phyloP scores from a whole-genome alignment of 2,888 invertebrate genomes.

The Pristionchus fissidentatus region DNA sequence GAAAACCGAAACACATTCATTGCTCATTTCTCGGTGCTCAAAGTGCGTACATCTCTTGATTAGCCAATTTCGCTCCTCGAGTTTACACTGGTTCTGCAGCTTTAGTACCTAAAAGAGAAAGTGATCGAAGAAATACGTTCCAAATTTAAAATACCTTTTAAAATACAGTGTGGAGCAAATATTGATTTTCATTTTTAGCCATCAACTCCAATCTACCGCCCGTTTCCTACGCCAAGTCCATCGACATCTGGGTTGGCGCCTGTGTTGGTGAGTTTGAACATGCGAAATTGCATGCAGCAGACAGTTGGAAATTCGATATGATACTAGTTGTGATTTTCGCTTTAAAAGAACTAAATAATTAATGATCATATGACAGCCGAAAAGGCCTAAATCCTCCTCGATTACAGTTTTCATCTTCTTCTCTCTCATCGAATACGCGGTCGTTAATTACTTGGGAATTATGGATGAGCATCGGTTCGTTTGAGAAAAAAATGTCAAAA shows the following conservation, averaged over 20 bases:
- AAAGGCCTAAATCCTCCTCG: not conserved
- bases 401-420: slow-evolving; percentile 72
- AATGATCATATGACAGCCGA: not conserved
- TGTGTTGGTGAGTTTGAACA: slow-evolving; percentile 60
- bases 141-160: too few species aligned
- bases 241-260: slow-evolving; percentile 74
- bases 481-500: not conserved
- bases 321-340: not conserved
- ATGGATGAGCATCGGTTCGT: slow-evolving; percentile 70
- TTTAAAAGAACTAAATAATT: not conserved
- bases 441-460: slow-evolving; percentile 75
- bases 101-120: too few species aligned
- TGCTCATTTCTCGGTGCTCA: not conserved
- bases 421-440: slow-evolving; percentile 74
- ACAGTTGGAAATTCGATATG: not conserved
- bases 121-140: too few species aligned
- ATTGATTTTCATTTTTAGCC: slow-evolving; percentile 55
- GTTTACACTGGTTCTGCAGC: not conserved
- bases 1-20: not conserved
- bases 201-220: slow-evolving; percentile 75
- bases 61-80: not conserved
- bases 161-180: not conserved
- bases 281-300: too few species aligned
- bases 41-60: too few species aligned
- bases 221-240: slow-evolving; percentile 74